Evolutionary conservation across 1,140 invertebrate species (phyloP).

Genomic region (Aphidius gifuensis): DNA sequence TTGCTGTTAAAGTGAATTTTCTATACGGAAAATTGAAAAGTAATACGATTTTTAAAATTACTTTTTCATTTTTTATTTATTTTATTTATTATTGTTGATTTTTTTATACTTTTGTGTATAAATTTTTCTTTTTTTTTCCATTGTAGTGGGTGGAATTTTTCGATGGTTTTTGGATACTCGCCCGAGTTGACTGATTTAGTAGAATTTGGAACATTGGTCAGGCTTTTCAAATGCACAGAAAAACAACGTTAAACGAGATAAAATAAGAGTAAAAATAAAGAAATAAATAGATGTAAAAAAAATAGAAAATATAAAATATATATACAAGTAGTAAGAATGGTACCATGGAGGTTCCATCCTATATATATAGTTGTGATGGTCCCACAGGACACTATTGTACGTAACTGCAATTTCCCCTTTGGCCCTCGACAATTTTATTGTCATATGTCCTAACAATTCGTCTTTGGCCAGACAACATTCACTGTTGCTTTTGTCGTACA

Average conservation of each 20-base stretch:
- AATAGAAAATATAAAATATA: too few species aligned
- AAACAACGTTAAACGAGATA: constrained; percentile 2
- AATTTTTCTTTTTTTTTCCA: too few species aligned
- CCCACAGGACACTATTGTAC: constrained; percentile 6
- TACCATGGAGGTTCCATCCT: background rate
- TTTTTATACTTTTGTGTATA: too few species aligned
- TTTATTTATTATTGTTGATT: too few species aligned
- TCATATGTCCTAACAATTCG: constrained; percentile 7
- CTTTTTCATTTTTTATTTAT: too few species aligned
- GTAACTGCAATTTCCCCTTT: constrained; percentile 3
- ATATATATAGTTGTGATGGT: background rate
- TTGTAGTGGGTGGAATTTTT: too few species aligned
- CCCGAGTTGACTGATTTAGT: constrained; percentile 10
- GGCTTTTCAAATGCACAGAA: background rate
- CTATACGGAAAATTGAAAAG: too few species aligned
- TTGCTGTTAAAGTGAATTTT: too few species aligned
- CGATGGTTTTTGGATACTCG: too few species aligned
- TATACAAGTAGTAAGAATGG: constrained; percentile 8
- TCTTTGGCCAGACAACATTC: constrained; percentile 1
- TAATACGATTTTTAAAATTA: too few species aligned
- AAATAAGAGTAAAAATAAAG: background rate
- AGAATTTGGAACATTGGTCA: background rate
- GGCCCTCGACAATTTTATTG: constrained; percentile 13
- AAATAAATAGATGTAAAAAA: too few species aligned
- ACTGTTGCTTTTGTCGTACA: background rate